Evolutionary conservation across 2,113 vertebrate species (phyloP).

Genomic region (Chaetura pelagica): DNA sequence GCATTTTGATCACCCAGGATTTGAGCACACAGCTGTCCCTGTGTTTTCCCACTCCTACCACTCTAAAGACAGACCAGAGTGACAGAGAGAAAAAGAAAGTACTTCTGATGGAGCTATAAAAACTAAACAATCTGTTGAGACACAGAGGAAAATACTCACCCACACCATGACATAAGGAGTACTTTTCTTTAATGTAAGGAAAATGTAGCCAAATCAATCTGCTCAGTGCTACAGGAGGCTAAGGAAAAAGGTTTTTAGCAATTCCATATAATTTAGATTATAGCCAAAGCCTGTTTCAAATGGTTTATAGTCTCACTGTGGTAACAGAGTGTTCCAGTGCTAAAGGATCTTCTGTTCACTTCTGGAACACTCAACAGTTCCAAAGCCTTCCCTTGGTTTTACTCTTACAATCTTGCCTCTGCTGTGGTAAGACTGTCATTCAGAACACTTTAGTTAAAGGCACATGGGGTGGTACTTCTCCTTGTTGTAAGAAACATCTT

Average conservation of each 20-base stretch:
- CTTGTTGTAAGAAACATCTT: background rate
- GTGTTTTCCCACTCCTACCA: background rate
- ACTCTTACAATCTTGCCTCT: background rate
- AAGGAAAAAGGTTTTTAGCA: background rate
- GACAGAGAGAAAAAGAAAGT: background rate
- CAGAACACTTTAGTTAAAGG: background rate
- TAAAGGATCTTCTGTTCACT: background rate
- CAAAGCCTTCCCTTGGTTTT: background rate
- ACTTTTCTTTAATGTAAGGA: background rate
- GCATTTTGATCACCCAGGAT: background rate
- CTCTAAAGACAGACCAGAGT: background rate
- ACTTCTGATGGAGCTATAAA: background rate
- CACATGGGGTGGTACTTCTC: background rate
- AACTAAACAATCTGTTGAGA: background rate
- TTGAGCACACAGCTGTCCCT: background rate
- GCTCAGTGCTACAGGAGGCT: background rate
- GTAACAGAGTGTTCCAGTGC: background rate
- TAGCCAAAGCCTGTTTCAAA: background rate
- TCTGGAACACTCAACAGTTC: background rate
- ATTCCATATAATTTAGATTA: background rate
- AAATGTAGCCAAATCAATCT: background rate
- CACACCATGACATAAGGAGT: background rate
- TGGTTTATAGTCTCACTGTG: background rate
- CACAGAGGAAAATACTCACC: background rate
- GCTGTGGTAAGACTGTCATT: background rate